phyloP scores from a whole-genome alignment of 2,113 vertebrate genomes.

The Mesocricetus auratus region DNA sequence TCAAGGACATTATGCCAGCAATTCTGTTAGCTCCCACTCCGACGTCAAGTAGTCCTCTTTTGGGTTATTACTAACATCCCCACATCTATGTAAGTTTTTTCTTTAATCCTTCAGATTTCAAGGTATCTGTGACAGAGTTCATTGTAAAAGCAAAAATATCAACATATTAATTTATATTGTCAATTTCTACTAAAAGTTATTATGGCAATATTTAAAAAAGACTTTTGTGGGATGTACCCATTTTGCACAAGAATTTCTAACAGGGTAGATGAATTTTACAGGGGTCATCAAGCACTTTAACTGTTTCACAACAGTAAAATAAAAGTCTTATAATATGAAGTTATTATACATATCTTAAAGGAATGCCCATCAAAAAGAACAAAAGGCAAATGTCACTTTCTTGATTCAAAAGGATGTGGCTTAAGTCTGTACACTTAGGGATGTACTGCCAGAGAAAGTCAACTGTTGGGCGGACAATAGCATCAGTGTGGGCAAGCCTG shows the following conservation, averaged over 20 bases:
- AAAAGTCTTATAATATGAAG: constrained; percentile 53
- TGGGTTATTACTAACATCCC: background rate
- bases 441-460: constrained; percentile 44
- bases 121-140: background rate
- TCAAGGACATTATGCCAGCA: background rate
- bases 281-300: constrained; percentile 22
- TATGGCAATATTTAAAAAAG: background rate
- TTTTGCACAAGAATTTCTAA: constrained; percentile 43
- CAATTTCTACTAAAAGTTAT: constrained; percentile 22
- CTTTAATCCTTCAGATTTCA: background rate
- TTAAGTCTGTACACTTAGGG: constrained; percentile 60
- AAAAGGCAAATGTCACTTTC: constrained; percentile 44
- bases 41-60: background rate
- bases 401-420: constrained; percentile 71
- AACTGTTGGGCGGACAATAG: constrained; percentile 58
- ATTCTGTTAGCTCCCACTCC: background rate
- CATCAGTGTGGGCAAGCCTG: background rate
- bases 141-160: constrained; percentile 5
- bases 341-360: constrained; percentile 48
- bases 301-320: constrained; percentile 15
- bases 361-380: constrained; percentile 58
- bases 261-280: constrained; percentile 14
- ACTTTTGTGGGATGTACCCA: background rate
- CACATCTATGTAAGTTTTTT: background rate
- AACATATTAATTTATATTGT: background rate